Evolutionary conservation across 2,113 vertebrate genomes (phyloP).

Genomic region (Lanius ludovicianus): DNA sequence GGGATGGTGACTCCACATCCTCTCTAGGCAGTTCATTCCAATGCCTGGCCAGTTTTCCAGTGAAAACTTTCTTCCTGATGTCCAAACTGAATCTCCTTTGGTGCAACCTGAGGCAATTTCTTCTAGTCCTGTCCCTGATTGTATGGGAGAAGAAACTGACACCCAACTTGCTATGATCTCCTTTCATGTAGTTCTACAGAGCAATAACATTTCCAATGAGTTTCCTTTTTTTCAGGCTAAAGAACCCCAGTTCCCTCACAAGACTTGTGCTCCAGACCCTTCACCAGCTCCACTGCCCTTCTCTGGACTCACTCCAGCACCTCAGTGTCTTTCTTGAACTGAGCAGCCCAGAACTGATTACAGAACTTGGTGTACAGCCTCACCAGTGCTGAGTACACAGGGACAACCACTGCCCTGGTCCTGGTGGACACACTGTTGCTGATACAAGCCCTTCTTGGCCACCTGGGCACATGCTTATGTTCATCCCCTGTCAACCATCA

Average conservation of each 20-base stretch:
- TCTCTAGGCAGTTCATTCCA: neutral
- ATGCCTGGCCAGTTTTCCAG: neutral
- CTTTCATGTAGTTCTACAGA: neutral
- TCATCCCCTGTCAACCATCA: neutral
- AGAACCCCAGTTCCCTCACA: accelerated
- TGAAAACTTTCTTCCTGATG: neutral
- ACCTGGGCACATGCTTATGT: neutral
- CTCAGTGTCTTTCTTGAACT: neutral
- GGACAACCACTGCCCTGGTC: accelerated
- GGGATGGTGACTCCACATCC: no score
- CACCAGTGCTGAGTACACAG: accelerated
- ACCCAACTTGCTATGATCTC: accelerated
- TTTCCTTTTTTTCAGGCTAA: neutral
- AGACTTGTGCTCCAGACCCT: neutral
- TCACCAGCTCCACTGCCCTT: neutral
- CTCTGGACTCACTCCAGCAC: neutral
- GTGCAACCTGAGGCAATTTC: neutral
- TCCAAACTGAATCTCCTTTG: neutral
- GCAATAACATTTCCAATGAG: neutral
- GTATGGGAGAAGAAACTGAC: neutral
- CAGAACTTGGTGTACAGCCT: neutral
- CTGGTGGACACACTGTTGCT: neutral
- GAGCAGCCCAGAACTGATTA: neutral
- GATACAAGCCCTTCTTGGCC: neutral
- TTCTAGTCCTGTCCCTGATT: neutral